These are phyloP conservation scores for Heptranchias perlo DNA, from an alignment of 2,113 vertebrate species.

Conservation along the genomic window DNA sequence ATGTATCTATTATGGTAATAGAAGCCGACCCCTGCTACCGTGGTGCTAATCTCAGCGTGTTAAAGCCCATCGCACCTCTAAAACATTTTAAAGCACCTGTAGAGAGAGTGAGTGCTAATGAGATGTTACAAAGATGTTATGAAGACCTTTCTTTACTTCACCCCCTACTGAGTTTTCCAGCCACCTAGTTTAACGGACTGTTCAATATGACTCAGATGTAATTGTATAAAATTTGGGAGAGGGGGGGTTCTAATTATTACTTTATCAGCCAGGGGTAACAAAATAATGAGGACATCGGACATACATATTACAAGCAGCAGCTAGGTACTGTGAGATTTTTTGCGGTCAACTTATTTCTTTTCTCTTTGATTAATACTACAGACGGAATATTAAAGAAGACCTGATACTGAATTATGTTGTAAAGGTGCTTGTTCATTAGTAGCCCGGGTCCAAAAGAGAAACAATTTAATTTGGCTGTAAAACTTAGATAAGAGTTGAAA, in stretches of 20 bases:
- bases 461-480: neutral
- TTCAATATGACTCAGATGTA: neutral
- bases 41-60: neutral
- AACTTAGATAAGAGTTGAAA: neutral
- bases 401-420: neutral
- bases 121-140: neutral
- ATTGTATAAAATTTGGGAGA: neutral
- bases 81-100: neutral
- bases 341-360: neutral
- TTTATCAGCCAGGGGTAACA: slow-evolving; percentile 26
- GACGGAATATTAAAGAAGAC: neutral
- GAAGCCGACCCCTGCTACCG: neutral
- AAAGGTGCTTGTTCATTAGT: slow-evolving; percentile 12
- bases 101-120: neutral
- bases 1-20: neutral
- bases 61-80: neutral
- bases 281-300: slow-evolving; percentile 1
- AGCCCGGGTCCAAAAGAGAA: neutral
- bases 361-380: slow-evolving; percentile 12
- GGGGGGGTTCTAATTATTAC: neutral
- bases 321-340: neutral
- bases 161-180: neutral
- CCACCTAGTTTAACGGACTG: neutral
- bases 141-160: neutral
- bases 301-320: neutral